Conservation (phyloP, 2,797 vertebrate species). For the Antrozous pallidus region DNA sequence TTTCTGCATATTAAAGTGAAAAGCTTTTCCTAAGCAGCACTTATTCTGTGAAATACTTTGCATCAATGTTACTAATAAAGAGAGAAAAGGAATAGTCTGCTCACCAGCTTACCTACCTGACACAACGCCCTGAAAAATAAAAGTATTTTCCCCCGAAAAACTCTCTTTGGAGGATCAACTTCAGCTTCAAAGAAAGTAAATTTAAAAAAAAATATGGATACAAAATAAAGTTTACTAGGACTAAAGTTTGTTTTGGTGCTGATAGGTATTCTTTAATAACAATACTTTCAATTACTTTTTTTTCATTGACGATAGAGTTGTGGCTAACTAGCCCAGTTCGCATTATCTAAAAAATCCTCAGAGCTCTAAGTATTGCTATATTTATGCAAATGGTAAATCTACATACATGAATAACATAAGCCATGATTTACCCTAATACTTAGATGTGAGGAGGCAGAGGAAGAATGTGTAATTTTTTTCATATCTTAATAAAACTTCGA, state of each 20-base stretch:
- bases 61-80: slow-evolving; percentile 51
- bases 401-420: not conserved
- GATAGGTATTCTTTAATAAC: not conserved
- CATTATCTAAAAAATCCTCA: not conserved
- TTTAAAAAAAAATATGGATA: not conserved
- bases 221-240: not conserved
- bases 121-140: slow-evolving; percentile 1
- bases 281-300: not conserved
- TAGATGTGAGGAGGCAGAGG: not conserved
- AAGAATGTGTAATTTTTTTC: not conserved
- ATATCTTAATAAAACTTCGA: not conserved
- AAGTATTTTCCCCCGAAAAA: not conserved
- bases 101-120: not conserved
- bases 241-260: not conserved
- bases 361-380: not conserved
- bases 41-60: slow-evolving; percentile 49
- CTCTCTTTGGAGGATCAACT: slow-evolving; percentile 19
- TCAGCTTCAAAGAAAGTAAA: not conserved
- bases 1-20: slow-evolving; percentile 48
- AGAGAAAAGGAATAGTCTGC: not conserved
- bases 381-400: not conserved
- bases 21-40: slow-evolving; percentile 38
- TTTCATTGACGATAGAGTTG: not conserved
- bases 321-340: not conserved
- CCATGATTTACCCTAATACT: not conserved